These are phyloP conservation scores for Reticulitermes lucifugus DNA, from an alignment of 2,888 invertebrate genomes.

Conservation along the genomic window DNA sequence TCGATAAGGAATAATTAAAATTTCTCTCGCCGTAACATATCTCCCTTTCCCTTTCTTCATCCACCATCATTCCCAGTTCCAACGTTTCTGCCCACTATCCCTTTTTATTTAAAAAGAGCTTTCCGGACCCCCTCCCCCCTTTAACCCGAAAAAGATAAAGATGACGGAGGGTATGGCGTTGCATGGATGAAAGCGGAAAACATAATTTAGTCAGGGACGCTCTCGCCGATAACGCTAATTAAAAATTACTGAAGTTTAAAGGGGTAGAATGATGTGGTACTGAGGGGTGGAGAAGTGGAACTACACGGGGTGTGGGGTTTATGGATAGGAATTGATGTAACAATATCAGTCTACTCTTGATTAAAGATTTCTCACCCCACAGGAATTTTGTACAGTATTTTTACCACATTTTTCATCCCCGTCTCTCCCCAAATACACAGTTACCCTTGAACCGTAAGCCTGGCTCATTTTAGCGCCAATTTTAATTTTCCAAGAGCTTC, in stretches of 20 bases:
- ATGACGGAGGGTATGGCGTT: conserved; percentile 54
- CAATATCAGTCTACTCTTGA: conserved; percentile 48
- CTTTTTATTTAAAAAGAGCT: conserved; percentile 46
- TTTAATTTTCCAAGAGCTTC: not conserved
- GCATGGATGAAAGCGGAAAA: conserved; percentile 54
- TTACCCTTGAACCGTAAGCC: not conserved
- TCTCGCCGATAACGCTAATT: conserved; percentile 63
- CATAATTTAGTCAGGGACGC: conserved; percentile 60
- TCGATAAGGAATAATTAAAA: conserved; percentile 67
- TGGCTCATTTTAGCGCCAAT: not conserved
- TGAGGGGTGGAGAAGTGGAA: conserved; percentile 57
- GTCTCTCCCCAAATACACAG: not conserved
- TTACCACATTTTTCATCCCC: not conserved
- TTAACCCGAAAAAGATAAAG: conserved; percentile 60
- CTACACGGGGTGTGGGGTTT: not conserved
- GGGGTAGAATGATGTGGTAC: conserved; percentile 58
- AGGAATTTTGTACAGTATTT: conserved; percentile 8
- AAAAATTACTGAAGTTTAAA: conserved; percentile 60
- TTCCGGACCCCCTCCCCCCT: conserved; percentile 31
- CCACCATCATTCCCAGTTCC: not conserved
- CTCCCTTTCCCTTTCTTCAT: conserved; percentile 33
- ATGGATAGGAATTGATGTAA: conserved; percentile 44
- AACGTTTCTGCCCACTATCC: conserved; percentile 39
- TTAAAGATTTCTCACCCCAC: conserved; percentile 47
- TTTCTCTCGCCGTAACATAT: conserved; percentile 62